Evolutionary conservation across 2,888 invertebrate species (phyloP).

Genomic region (Strigamia crassipes): DNA sequence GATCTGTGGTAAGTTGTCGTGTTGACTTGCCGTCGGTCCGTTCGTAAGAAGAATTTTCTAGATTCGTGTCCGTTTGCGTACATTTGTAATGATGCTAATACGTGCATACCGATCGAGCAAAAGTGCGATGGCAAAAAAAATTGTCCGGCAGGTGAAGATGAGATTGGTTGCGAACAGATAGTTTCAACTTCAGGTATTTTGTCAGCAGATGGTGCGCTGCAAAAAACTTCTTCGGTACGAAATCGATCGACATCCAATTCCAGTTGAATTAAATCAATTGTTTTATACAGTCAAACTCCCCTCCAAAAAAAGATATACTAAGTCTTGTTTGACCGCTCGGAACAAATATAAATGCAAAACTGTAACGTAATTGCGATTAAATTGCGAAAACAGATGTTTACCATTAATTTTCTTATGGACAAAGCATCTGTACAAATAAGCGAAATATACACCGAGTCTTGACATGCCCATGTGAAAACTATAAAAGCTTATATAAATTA

Average conservation of each 20-base stretch:
- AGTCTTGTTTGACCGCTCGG: no score
- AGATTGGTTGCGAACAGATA: slow-evolving; percentile 48
- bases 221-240: background rate
- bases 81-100: slow-evolving; percentile 43
- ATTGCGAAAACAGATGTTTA: background rate
- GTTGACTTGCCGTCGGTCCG: background rate
- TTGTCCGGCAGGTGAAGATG: slow-evolving; percentile 53
- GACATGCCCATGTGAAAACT: background rate
- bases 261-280: no score
- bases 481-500: background rate
- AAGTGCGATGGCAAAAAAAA: slow-evolving; percentile 64
- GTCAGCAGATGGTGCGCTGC: background rate
- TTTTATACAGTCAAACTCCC: no score
- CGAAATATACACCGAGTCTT: background rate
- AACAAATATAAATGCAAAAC: background rate
- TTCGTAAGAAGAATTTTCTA: slow-evolving; percentile 24
- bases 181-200: background rate
- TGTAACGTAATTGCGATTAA: background rate
- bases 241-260: background rate
- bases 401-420: background rate
- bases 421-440: background rate
- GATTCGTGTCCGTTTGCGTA: slow-evolving; percentile 50
- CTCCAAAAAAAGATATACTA: no score
- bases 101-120: slow-evolving; percentile 53
- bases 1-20: slow-evolving; percentile 62